Conservation (phyloP, 2,888 invertebrate species). For the Habrosyne pyritoides region DNA sequence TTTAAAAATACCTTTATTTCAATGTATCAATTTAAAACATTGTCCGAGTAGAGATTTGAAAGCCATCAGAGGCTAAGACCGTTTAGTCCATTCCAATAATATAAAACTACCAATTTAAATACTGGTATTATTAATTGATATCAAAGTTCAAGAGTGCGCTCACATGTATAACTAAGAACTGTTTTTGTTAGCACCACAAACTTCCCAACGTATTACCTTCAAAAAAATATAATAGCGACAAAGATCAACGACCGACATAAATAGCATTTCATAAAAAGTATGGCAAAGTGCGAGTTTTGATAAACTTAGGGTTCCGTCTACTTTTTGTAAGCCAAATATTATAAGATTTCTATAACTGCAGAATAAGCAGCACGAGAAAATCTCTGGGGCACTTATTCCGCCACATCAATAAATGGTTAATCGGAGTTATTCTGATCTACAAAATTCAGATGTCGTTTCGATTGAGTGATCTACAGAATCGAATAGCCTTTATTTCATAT, state of each 20-base stretch:
- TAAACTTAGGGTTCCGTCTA: background rate
- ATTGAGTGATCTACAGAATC: too few relatives aligned
- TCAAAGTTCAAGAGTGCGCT: slow-evolving; percentile 28
- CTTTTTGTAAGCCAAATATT: background rate
- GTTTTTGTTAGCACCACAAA: slow-evolving; percentile 28
- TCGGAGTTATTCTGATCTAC: too few relatives aligned
- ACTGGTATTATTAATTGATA: background rate
- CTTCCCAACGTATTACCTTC: slow-evolving; percentile 17
- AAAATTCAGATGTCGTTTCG: too few relatives aligned
- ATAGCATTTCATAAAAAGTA: background rate
- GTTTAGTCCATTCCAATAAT: too few relatives aligned
- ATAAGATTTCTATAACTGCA: too few relatives aligned
- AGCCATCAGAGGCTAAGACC: too few relatives aligned
- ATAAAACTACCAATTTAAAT: background rate
- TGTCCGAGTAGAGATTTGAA: too few relatives aligned
- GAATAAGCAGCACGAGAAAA: too few relatives aligned
- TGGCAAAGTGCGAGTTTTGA: background rate
- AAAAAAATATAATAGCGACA: slow-evolving; percentile 5
- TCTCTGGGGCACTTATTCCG: too few relatives aligned
- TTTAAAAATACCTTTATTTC: background rate
- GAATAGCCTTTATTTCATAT: too few relatives aligned
- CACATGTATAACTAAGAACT: slow-evolving; percentile 27
- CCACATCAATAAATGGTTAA: too few relatives aligned
- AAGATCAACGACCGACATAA: slow-evolving; percentile 8
- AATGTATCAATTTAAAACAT: too few relatives aligned